Conservation (phyloP, 53 echinoderm and acorn worm species). For the Astropecten irregularis region DNA sequence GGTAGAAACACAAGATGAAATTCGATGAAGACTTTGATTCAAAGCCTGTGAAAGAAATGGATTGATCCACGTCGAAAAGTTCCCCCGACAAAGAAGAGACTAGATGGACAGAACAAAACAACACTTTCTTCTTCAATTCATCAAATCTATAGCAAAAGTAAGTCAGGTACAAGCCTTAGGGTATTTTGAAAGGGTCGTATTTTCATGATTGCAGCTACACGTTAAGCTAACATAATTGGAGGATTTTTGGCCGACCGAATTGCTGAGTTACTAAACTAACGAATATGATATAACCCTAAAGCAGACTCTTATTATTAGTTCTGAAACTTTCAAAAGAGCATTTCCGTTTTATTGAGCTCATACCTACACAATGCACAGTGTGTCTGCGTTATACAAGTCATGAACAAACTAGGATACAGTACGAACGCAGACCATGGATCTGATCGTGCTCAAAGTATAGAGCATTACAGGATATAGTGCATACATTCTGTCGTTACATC, state of each 20-base stretch:
- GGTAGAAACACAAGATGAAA: slow-evolving; percentile 24
- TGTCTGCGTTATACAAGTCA: no score
- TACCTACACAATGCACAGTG: no score
- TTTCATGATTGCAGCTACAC: background rate
- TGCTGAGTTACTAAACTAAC: no score
- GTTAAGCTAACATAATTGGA: background rate
- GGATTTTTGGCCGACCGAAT: background rate
- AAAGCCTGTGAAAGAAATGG: background rate
- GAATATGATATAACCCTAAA: no score
- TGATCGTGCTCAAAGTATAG: no score
- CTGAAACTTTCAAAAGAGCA: no score
- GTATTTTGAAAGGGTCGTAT: background rate
- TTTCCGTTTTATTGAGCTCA: no score
- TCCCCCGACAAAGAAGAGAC: background rate
- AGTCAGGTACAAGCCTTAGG: background rate
- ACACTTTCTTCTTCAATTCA: background rate
- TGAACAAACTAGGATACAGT: no score
- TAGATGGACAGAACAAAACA: background rate
- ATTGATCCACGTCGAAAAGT: background rate
- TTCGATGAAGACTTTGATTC: background rate
- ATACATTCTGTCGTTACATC: no score
- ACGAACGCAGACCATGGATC: no score
- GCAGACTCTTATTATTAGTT: no score
- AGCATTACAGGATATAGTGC: no score
- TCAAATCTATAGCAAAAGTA: background rate